These are phyloP conservation scores for Myotis vivesi DNA, from an alignment of 2,797 vertebrate genomes.

Conservation along the genomic window DNA sequence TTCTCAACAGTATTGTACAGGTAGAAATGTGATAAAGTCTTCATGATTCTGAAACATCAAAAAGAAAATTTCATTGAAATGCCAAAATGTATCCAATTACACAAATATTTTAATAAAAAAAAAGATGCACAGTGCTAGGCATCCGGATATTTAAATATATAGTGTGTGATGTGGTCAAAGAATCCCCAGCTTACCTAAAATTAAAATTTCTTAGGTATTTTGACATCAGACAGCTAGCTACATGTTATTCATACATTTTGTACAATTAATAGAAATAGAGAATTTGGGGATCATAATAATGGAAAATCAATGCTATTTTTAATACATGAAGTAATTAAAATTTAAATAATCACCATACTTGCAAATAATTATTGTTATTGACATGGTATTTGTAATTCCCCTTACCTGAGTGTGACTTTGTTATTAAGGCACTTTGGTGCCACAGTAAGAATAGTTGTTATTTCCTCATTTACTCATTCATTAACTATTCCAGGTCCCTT, in stretches of 20 bases:
- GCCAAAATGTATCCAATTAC: neutral
- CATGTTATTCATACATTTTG: neutral
- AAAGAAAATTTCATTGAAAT: neutral
- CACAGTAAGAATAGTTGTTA: neutral
- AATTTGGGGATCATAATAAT: neutral
- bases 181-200: neutral
- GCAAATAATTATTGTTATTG: neutral
- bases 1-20: neutral
- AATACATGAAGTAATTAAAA: conserved; percentile 11
- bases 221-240: neutral
- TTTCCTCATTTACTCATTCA: neutral
- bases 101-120: neutral
- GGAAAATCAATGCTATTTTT: neutral
- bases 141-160: neutral
- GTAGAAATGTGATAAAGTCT: neutral
- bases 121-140: neutral
- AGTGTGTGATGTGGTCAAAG: neutral
- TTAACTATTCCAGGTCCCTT: neutral
- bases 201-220: neutral
- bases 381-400: neutral
- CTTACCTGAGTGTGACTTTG: neutral
- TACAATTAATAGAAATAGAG: neutral
- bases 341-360: neutral
- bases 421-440: neutral
- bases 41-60: neutral